A percentile compares a stretch with the other conserved stretches of the same genome.
These are phyloP conservation scores for Caradrina clavipalpis DNA, from an alignment of 2,888 invertebrate species.

Conservation along the genomic window DNA sequence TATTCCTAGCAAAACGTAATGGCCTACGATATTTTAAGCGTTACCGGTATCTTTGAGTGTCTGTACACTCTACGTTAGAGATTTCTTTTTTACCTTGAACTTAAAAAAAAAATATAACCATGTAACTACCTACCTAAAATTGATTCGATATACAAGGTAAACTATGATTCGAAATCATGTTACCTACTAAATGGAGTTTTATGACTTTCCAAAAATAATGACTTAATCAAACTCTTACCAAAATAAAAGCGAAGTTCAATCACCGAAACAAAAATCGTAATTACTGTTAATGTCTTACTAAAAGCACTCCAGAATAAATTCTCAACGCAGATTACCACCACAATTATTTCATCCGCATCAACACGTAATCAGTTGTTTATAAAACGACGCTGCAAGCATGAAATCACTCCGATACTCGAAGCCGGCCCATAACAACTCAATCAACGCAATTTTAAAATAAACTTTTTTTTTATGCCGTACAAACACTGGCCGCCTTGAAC, in stretches of 20 bases:
- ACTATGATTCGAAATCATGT: too few species aligned
- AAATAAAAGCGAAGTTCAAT: slow-evolving; percentile 26
- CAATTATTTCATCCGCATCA: slow-evolving; percentile 62
- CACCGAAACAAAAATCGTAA: slow-evolving; percentile 23
- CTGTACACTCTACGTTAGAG: too few species aligned
- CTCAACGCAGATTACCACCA: slow-evolving; percentile 47
- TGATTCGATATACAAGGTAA: too few species aligned
- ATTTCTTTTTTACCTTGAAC: too few species aligned
- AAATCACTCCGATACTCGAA: slow-evolving; percentile 74
- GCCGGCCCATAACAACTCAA: slow-evolving; percentile 86
- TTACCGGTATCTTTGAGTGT: slow-evolving; percentile 2
- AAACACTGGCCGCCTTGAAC: slow-evolving; percentile 76
- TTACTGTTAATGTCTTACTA: slow-evolving; percentile 49
- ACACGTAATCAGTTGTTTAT: slow-evolving; percentile 71
- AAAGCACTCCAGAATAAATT: slow-evolving; percentile 42
- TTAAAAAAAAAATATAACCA: too few species aligned
- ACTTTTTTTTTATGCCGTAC: slow-evolving; percentile 78
- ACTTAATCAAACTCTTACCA: slow-evolving; percentile 7
- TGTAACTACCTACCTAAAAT: too few species aligned
- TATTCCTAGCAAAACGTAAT: background rate
- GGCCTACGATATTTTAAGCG: background rate
- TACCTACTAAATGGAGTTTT: too few species aligned
- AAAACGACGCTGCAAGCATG: slow-evolving; percentile 75
- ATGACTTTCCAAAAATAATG: background rate
- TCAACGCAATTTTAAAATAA: slow-evolving; percentile 88